Evolutionary conservation across 2,888 invertebrate genomes (phyloP).

Genomic region (Epirrhoe alternata): DNA sequence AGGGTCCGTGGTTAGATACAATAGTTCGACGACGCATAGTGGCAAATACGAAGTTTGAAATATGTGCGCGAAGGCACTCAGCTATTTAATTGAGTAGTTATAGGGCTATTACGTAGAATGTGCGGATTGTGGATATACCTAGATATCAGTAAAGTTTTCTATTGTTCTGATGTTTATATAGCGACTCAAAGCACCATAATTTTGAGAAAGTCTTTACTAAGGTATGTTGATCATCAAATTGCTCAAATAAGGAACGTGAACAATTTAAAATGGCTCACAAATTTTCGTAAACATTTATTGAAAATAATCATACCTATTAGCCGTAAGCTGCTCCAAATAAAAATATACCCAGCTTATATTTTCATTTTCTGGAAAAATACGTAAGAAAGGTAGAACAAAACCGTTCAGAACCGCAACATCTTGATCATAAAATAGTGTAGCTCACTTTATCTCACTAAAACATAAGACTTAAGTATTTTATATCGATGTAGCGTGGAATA

Average conservation of each 20-base stretch:
- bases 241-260: neutral
- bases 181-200: neutral
- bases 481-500: conserved; percentile 46
- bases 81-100: neutral
- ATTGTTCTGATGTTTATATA: too few relatives aligned
- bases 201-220: neutral
- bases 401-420: conserved; percentile 29
- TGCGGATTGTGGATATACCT: neutral
- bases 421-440: conserved; percentile 46
- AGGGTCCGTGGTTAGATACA: conserved; percentile 25
- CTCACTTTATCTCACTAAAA: conserved; percentile 47
- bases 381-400: conserved; percentile 33
- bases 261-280: neutral
- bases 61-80: conserved; percentile 20
- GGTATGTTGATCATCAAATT: neutral
- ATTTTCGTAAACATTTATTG: neutral
- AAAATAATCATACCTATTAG: neutral
- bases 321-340: neutral
- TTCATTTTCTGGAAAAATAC: conserved; percentile 34
- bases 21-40: conserved; percentile 12
- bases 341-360: conserved; percentile 25
- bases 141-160: too few relatives aligned
- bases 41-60: conserved; percentile 35
- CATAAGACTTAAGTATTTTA: conserved; percentile 47
- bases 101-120: too few relatives aligned